Percentiles rank a stretch among this genome's conserved stretches.
Conservation (phyloP, 2,113 vertebrate species). For the Sciurus niger region DNA sequence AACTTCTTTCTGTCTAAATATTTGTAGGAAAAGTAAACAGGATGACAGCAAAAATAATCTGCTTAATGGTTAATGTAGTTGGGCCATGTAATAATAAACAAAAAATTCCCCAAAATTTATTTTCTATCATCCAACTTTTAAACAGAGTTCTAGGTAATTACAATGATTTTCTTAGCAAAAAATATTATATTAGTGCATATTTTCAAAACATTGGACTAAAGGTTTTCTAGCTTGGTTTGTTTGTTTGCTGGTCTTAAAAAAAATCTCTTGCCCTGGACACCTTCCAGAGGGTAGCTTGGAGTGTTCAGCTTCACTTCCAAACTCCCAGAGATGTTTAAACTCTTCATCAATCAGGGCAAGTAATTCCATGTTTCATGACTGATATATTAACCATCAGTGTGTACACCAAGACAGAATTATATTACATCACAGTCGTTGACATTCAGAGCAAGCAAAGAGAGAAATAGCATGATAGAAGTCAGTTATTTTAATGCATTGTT, state of each 20-base stretch:
- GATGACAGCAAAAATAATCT: slow-evolving; percentile 83
- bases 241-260: slow-evolving; percentile 66
- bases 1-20: slow-evolving; percentile 85
- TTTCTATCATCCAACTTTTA: slow-evolving; percentile 78
- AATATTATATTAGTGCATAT: slow-evolving; percentile 83
- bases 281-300: slow-evolving; percentile 87
- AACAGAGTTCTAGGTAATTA: slow-evolving; percentile 81
- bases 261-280: slow-evolving; percentile 85
- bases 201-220: slow-evolving; percentile 83
- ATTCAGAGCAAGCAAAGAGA: slow-evolving; percentile 89
- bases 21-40: slow-evolving; percentile 77
- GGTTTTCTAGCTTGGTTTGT: slow-evolving; percentile 56
- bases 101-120: slow-evolving; percentile 58
- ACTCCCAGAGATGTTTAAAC: slow-evolving; percentile 86
- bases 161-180: slow-evolving; percentile 66
- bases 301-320: slow-evolving; percentile 88
- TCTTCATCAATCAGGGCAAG: slow-evolving; percentile 86
- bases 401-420: slow-evolving; percentile 85
- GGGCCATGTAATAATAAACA: slow-evolving; percentile 83
- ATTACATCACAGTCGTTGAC: slow-evolving; percentile 86
- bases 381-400: slow-evolving; percentile 87
- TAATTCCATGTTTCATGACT: slow-evolving; percentile 87
- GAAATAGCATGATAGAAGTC: slow-evolving; percentile 88
- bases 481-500: slow-evolving; percentile 78
- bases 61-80: slow-evolving; percentile 73